These are phyloP conservation scores for Nautilus pompilius DNA, from an alignment of 1,140 invertebrate genomes.

Conservation along the genomic window DNA sequence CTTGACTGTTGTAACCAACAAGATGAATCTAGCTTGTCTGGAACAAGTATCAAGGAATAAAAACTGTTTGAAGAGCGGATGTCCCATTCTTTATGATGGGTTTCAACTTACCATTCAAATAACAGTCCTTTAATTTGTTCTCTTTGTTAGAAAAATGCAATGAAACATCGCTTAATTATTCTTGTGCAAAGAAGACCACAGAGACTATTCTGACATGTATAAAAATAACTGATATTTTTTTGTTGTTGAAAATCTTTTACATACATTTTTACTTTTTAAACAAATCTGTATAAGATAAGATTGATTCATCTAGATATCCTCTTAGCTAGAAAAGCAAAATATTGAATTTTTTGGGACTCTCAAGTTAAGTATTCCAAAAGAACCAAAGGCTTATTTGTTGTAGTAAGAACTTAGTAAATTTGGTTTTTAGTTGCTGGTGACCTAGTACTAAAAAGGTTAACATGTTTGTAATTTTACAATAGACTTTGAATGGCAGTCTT, in stretches of 20 bases:
- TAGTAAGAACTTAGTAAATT: too few species aligned
- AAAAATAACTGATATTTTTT: neutral
- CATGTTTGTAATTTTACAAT: too few species aligned
- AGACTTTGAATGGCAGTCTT: too few species aligned
- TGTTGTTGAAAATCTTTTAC: neutral
- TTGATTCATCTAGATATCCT: too few species aligned
- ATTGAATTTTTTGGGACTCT: too few species aligned
- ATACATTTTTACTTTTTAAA: neutral
- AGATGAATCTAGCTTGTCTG: neutral
- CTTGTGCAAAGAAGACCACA: neutral
- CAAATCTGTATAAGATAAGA: neutral
- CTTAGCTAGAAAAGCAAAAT: too few species aligned
- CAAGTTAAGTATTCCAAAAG: too few species aligned
- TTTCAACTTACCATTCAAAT: constrained; percentile 1
- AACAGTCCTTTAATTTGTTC: neutral
- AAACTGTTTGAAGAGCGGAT: neutral
- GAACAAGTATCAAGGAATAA: constrained; percentile 2
- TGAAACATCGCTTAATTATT: neutral
- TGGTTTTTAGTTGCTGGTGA: too few species aligned
- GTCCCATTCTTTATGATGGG: neutral
- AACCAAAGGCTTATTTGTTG: too few species aligned
- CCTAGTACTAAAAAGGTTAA: too few species aligned
- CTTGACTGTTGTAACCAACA: neutral
- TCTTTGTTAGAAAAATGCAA: neutral
- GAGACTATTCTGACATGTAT: neutral